These are phyloP conservation scores for Sciurus vulgaris DNA, from an alignment of 2,797 vertebrate genomes.

Conservation along the genomic window DNA sequence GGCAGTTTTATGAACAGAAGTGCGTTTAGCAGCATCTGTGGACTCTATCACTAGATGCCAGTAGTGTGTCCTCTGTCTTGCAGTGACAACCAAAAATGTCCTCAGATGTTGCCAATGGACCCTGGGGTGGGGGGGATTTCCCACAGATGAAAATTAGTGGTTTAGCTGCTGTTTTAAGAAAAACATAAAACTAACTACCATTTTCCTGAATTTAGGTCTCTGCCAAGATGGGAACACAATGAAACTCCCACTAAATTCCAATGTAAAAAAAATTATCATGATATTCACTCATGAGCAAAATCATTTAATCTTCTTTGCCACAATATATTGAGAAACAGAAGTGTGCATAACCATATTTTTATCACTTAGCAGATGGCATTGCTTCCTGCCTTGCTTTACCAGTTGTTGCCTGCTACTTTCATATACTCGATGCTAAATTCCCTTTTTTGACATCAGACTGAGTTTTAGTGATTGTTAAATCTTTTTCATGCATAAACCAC, in stretches of 20 bases:
- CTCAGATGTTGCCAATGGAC: neutral
- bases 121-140: neutral
- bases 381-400: too few species aligned
- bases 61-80: neutral
- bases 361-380: neutral
- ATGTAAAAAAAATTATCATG: neutral
- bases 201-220: neutral
- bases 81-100: neutral
- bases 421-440: neutral
- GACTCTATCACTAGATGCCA: neutral
- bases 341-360: neutral
- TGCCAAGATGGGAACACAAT: neutral
- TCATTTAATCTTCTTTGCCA: neutral
- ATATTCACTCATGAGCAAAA: too few species aligned
- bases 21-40: neutral
- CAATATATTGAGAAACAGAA: neutral
- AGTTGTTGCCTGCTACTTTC: neutral
- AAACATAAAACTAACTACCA: neutral
- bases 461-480: neutral
- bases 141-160: neutral
- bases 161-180: neutral
- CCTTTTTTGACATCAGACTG: neutral
- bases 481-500: neutral
- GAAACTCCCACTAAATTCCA: neutral
- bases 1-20: too few species aligned